Evolutionary conservation across 2,888 invertebrate species (phyloP).

Genomic region (Capitulum mitella): DNA sequence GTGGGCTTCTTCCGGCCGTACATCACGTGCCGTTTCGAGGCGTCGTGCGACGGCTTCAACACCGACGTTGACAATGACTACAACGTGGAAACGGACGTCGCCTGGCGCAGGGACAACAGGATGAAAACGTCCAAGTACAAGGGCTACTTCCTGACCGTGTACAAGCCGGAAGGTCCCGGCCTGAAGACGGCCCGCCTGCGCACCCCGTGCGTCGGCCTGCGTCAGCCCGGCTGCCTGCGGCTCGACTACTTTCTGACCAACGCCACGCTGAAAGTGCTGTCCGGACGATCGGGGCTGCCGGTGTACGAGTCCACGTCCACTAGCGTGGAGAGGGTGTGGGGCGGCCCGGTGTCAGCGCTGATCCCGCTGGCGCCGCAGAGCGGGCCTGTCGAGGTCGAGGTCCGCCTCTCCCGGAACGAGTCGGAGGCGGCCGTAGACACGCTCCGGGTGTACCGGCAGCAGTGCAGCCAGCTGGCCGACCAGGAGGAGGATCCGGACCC

Average conservation of each 20-base stretch:
- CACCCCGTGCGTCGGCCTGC: background rate
- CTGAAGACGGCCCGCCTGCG: background rate
- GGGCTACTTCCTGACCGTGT: background rate
- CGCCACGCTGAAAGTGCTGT: background rate
- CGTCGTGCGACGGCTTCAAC: background rate
- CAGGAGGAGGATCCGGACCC: background rate
- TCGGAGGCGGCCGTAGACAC: background rate
- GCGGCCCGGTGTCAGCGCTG: background rate
- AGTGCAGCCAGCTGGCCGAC: background rate
- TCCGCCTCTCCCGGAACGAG: too few relatives aligned
- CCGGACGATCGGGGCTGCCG: background rate
- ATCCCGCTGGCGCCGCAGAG: background rate
- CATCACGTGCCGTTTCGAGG: background rate
- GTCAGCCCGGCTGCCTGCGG: background rate
- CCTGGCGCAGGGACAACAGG: background rate
- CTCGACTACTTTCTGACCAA: background rate
- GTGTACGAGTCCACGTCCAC: background rate
- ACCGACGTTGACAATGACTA: background rate
- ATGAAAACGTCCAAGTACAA: background rate
- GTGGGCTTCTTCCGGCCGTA: background rate
- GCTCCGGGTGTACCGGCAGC: background rate
- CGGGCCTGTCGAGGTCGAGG: background rate
- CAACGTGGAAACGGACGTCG: background rate
- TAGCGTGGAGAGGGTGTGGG: background rate
- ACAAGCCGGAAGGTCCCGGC: background rate